Percentiles rank a stretch among this genome's conserved stretches.
Conservation (phyloP, 2,113 vertebrate species). For the Oxyura jamaicensis region DNA sequence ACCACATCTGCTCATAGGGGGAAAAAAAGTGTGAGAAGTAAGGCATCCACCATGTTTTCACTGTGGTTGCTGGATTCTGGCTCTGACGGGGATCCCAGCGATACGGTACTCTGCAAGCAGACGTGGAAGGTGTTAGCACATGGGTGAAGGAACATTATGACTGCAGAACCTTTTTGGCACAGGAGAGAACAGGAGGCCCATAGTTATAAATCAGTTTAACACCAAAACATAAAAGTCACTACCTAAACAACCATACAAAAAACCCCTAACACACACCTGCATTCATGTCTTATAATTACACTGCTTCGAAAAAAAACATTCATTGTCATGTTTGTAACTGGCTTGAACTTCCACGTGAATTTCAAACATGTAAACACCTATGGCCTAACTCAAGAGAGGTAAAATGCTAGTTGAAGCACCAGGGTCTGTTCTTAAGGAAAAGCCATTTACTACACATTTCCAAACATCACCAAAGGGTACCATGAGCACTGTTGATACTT, state of each 20-base stretch:
- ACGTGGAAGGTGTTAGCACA: neutral
- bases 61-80: neutral
- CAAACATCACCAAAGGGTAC: neutral
- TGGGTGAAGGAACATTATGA: neutral
- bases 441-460: neutral
- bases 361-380: neutral
- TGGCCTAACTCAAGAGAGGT: accelerated
- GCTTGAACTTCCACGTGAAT: neutral
- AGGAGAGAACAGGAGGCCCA: accelerated
- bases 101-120: neutral
- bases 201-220: neutral
- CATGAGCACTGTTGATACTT: neutral
- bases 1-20: neutral
- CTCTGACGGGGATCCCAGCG: neutral
- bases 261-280: neutral
- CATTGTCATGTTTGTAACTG: neutral
- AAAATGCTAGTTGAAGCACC: neutral
- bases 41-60: neutral
- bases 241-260: neutral
- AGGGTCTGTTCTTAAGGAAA: neutral
- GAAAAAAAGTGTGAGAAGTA: neutral
- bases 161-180: neutral
- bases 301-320: neutral
- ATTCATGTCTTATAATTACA: neutral
- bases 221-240: neutral